phyloP scores from a whole-genome alignment of 2,797 vertebrate genomes.

The Acipenser transmontanus region DNA sequence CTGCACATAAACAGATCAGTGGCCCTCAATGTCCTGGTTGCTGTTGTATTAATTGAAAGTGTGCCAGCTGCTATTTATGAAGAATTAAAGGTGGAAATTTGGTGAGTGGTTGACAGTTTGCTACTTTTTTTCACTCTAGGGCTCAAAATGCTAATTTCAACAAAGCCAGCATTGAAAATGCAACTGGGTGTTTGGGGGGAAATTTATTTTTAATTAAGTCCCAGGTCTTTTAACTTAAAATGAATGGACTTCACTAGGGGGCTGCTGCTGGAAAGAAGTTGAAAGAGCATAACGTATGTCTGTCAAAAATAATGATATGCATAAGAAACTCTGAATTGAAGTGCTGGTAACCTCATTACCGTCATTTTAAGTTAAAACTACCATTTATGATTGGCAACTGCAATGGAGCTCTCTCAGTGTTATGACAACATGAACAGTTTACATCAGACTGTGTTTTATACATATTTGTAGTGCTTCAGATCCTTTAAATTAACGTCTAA shows the following conservation, averaged over 20 bases:
- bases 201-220: conserved; percentile 78
- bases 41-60: conserved; percentile 25
- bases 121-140: conserved; percentile 58
- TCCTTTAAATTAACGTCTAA: no score
- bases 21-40: no score
- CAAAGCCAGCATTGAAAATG: conserved; percentile 51
- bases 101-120: conserved; percentile 60
- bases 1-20: no score
- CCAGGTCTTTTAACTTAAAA: conserved; percentile 69
- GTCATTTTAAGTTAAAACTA: neutral
- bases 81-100: conserved; percentile 51
- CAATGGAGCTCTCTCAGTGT: neutral
- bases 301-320: conserved; percentile 59
- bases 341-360: conserved; percentile 8
- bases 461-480: no score
- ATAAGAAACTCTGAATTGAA: conserved; percentile 23
- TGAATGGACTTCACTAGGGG: conserved; percentile 62
- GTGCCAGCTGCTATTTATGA: conserved; percentile 45
- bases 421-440: conserved; percentile 6
- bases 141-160: conserved; percentile 64
- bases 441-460: neutral
- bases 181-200: conserved; percentile 58
- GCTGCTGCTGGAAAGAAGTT: conserved; percentile 48
- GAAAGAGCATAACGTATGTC: conserved; percentile 57
- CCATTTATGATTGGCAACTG: neutral